phyloP scores from a whole-genome alignment of 1,140 invertebrate species.

The Drosophila arizonae region DNA sequence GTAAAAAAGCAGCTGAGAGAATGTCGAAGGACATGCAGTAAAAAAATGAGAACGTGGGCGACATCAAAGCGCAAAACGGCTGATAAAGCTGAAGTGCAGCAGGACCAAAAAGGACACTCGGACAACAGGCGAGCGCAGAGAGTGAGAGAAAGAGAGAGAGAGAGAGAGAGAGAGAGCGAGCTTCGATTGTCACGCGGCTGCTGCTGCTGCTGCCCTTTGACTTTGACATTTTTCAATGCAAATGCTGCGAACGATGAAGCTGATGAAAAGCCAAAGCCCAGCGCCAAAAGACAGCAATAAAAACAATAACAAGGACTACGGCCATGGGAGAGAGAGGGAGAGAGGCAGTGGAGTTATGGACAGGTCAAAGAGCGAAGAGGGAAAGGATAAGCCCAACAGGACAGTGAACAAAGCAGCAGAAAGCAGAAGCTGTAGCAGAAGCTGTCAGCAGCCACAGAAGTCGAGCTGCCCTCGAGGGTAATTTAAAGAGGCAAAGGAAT shows the following conservation, averaged over 20 bases:
- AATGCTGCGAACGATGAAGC: constrained; percentile 55
- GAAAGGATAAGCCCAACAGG: constrained; percentile 18
- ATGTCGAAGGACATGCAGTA: constrained; percentile 14
- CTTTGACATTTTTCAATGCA: constrained; percentile 76
- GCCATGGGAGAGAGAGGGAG: neutral
- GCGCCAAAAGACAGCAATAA: constrained; percentile 60
- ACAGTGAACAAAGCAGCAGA: constrained; percentile 55
- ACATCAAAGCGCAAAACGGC: constrained; percentile 46
- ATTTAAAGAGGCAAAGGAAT: constrained; percentile 64
- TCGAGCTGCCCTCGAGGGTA: constrained; percentile 71
- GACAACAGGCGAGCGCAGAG: constrained; percentile 18
- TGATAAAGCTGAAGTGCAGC: constrained; percentile 51
- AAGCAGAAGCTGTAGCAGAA: constrained; percentile 30
- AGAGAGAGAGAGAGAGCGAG: constrained; percentile 3
- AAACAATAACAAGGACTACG: constrained; percentile 38
- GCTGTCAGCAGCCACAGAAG: constrained; percentile 23
- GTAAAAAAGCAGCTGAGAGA: neutral
- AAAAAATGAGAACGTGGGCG: constrained; percentile 1
- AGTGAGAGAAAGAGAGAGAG: neutral
- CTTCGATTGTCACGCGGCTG: constrained; percentile 42
- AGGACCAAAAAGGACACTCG: constrained; percentile 48
- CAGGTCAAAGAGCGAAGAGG: neutral
- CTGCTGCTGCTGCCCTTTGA: constrained; percentile 52
- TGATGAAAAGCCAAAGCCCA: constrained; percentile 74
- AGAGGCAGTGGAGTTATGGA: neutral